These are phyloP conservation scores for Eulemur coronatus DNA, from an alignment of 2,797 vertebrate genomes.

Conservation along the genomic window DNA sequence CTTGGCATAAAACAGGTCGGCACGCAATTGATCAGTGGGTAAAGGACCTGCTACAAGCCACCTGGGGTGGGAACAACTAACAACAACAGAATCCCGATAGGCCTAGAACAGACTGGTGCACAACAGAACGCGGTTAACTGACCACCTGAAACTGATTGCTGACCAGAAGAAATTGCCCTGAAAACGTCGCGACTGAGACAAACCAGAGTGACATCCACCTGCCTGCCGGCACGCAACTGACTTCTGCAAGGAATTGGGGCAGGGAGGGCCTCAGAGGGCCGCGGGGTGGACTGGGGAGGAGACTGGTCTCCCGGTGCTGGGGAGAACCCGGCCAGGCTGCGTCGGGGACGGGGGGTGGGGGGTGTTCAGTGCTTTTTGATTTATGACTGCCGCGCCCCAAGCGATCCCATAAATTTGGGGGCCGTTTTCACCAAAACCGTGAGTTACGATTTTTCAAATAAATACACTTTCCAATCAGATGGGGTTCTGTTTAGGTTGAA, in stretches of 20 bases:
- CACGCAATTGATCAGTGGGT: background rate
- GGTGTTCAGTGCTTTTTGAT: conserved; percentile 66
- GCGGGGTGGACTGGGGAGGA: background rate
- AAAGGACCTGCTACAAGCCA: background rate
- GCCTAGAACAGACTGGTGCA: background rate
- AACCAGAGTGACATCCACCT: conserved; percentile 54
- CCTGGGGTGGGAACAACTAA: background rate
- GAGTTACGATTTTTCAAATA: conserved; percentile 89
- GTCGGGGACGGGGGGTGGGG: background rate
- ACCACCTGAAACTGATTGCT: background rate
- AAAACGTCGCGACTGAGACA: background rate
- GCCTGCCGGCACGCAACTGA: background rate
- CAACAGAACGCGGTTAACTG: background rate
- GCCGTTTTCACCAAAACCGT: conserved; percentile 85
- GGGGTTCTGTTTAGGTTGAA: conserved; percentile 86
- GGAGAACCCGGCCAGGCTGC: background rate
- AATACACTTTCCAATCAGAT: conserved; percentile 89
- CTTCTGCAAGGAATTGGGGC: background rate
- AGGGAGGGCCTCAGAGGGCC: fast-evolving
- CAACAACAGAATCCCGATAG: too few species aligned
- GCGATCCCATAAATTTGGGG: conserved; percentile 85
- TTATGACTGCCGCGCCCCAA: conserved; percentile 81
- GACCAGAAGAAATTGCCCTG: background rate
- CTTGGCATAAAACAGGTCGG: background rate
- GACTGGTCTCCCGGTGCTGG: background rate